These are phyloP conservation scores for Neosilurus hyrtlii DNA, from an alignment of 2,797 vertebrate genomes.

Conservation along the genomic window DNA sequence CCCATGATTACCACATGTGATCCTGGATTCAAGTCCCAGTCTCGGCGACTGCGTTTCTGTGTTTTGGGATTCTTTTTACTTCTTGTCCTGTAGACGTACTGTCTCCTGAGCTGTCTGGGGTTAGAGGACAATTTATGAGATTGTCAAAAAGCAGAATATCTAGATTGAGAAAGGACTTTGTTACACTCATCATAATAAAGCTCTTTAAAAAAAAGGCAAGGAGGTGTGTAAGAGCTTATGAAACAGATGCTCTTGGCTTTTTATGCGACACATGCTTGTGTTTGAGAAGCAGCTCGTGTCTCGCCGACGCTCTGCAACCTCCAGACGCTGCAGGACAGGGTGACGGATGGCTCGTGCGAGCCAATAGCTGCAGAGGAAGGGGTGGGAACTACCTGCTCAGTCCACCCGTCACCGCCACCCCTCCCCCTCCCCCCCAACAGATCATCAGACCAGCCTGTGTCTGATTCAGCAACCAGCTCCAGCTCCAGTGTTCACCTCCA, in stretches of 20 bases:
- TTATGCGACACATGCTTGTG: slow-evolving; percentile 35
- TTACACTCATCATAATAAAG: neutral
- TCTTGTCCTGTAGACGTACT: slow-evolving; percentile 15
- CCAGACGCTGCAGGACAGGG: slow-evolving; percentile 50
- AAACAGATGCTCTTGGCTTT: slow-evolving; percentile 38
- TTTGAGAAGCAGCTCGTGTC: slow-evolving; percentile 41
- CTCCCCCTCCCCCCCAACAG: slow-evolving; percentile 61
- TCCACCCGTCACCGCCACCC: slow-evolving; percentile 78
- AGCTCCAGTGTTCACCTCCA: slow-evolving; percentile 44
- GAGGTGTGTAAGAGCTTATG: slow-evolving; percentile 18
- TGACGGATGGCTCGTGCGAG: slow-evolving; percentile 49
- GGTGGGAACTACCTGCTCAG: slow-evolving; percentile 74
- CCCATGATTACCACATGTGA: neutral
- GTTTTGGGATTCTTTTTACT: neutral
- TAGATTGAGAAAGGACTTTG: slow-evolving; percentile 3
- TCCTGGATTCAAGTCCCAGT: too few relatives aligned
- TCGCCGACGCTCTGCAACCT: slow-evolving; percentile 44
- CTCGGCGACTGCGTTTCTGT: too few relatives aligned
- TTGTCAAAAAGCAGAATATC: slow-evolving; percentile 4
- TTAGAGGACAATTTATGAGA: slow-evolving; percentile 1
- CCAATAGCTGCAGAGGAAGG: slow-evolving; percentile 43
- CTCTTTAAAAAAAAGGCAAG: neutral
- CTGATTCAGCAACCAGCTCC: slow-evolving; percentile 53
- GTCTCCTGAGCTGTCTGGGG: neutral
- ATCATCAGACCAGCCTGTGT: slow-evolving; percentile 53